Base-by-base conservation (phyloP, 2,797 vertebrate species). In the Cynodonichthys magdalenae region DNA sequence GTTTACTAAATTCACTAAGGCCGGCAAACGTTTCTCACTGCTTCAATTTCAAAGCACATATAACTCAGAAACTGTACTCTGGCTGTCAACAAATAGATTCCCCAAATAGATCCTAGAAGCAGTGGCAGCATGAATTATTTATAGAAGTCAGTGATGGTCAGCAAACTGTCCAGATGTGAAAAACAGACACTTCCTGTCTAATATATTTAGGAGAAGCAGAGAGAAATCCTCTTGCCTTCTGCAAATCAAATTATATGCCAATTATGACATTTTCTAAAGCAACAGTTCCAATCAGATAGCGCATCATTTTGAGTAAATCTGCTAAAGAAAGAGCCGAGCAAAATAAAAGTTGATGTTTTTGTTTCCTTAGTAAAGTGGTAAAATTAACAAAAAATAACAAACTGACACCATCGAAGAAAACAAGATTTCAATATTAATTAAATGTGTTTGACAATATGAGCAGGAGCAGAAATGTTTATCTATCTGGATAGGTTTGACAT, bases 31-130 rank as follows among this genome's bases (percentile, higher is more conserved):
- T 50, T 61, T 53, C 57, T 49, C 34, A 31, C 24, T 42, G 55
- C 54, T 53, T 24, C 8, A 44, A 57, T 52, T 48, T 47, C 52
- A 53, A 24, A 53, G 20, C 42, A 27, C 50, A 45, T 19, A 4
- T 17, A 52, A 41, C 46, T 46, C 18, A 5, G 44, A 64, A 69
- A 74, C 62, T 8, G 29, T 34, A 66, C 41, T 46, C 69, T 39
- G 7, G 44, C 59, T 65, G 65, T 20, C 51, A 47, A 3, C 20
- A 52, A 66, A 80, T 47, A 54, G 50, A 44, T 10, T 27, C 61
- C 58, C 20, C 59, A 76, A 73, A 75, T 70, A 79, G 57, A 69
- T 48, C 44, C 19, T 7, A 36, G 28, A 19, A 28, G 60, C 48
- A 24, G 61, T 20, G 36, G 64, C 41, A 50, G 54, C 15, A 17